Conservation (phyloP, 2,113 vertebrate species). For the Pogonocichla stellata region DNA sequence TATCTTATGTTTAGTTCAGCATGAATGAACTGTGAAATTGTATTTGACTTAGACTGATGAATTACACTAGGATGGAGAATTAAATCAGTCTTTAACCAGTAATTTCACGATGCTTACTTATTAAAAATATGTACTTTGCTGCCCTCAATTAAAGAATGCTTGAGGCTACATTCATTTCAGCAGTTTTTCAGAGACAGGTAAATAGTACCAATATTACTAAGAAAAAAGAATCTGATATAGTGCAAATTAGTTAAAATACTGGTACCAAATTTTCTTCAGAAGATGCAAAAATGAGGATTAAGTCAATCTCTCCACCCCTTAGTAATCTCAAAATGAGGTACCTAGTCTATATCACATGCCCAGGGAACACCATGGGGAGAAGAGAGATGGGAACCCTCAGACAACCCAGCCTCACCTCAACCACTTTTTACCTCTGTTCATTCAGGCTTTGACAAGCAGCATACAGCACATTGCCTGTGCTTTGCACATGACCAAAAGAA, state of each 20-base stretch:
- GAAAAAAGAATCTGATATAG: background rate
- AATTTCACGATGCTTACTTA: background rate
- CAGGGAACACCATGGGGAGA: background rate
- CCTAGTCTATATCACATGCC: rapidly evolving
- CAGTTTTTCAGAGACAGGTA: conserved; percentile 5
- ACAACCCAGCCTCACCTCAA: background rate
- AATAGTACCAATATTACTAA: background rate
- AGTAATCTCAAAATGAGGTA: background rate
- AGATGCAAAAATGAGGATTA: background rate
- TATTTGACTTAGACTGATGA: background rate
- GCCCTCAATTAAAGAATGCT: background rate
- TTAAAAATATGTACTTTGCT: background rate
- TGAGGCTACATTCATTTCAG: background rate
- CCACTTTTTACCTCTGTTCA: background rate
- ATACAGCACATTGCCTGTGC: background rate
- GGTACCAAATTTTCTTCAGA: background rate
- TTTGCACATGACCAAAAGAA: background rate
- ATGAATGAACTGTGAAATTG: background rate
- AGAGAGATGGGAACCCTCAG: background rate
- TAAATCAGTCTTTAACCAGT: background rate
- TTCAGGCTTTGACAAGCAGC: background rate
- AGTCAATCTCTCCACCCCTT: background rate
- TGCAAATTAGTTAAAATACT: background rate
- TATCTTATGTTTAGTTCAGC: background rate
- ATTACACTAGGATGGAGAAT: background rate